phyloP scores from a whole-genome alignment of 2,797 vertebrate species.

The Eulemur albifrons region DNA sequence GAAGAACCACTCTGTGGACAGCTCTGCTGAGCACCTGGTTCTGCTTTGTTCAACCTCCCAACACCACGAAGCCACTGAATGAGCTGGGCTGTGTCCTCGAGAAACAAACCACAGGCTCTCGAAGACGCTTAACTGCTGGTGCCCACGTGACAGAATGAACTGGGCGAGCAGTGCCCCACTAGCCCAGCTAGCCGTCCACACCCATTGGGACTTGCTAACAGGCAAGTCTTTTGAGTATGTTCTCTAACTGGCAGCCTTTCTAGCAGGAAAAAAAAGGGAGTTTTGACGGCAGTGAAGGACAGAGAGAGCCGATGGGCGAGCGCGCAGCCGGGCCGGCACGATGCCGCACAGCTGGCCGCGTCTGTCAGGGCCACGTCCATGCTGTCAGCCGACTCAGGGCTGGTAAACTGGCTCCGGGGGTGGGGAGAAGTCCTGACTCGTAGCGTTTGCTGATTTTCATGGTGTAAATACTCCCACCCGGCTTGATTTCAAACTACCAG shows the following conservation, averaged over 20 bases:
- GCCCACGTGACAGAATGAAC: background rate
- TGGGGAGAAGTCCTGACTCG: background rate
- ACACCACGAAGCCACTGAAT: conserved; percentile 28
- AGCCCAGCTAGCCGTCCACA: background rate
- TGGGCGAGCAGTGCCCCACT: background rate
- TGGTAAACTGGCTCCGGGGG: background rate
- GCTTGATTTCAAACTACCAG: background rate
- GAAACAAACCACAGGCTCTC: background rate
- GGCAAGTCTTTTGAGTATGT: background rate
- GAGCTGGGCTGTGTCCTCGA: background rate
- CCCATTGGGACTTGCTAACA: background rate
- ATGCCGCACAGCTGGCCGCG: rapidly evolving
- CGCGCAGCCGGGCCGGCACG: rapidly evolving
- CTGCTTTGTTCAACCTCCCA: background rate
- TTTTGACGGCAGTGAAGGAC: background rate
- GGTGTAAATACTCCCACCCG: background rate
- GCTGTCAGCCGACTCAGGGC: background rate
- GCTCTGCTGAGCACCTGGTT: conserved; percentile 12
- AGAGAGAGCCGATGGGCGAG: background rate
- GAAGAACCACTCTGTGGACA: background rate
- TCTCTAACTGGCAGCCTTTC: background rate
- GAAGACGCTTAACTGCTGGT: background rate
- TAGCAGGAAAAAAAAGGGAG: background rate
- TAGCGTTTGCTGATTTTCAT: rapidly evolving
- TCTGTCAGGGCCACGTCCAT: background rate